Evolutionary conservation across 2,113 vertebrate genomes (phyloP), one percentile per base, ranked within the genome.

Genomic region (Tetrax tetrax): DNA sequence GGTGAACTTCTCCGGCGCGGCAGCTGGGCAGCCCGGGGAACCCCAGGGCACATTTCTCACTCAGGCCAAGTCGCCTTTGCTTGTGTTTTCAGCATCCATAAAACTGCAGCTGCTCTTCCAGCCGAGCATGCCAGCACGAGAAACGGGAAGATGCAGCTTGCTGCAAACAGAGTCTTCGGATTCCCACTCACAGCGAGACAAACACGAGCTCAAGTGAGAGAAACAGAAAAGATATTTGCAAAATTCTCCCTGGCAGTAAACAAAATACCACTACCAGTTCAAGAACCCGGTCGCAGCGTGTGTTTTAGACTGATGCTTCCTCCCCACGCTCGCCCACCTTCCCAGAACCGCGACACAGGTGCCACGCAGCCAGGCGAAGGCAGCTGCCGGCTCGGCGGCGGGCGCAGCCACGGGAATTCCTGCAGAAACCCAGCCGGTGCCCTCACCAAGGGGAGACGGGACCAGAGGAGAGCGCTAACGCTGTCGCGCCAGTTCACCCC

Each of bases 331-430:
- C 59, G 43, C 45, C 43, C 54, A 12, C 74, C 3, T 23, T 2
- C 56, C 56, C 14, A 2, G 51, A 48, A 14, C 24, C 2, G 8
- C 14, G 53, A 54, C 21, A 23, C 12, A 12, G 35, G 71, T 7
- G 81, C 1, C 2, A 27, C 4, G 3, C 21, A 17, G 72, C n/a
- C 61, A 0, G 1, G 3, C 31, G 9, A 41, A 37, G 1, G 6
- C 13, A 0, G 35, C 7, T 2, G 14, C 43, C 45, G 35, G n/a
- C 76, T 14, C 6, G 7, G 27, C 3, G 15, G 60, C 0, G 18
- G 14, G 0, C 23, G 31, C 31, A 21, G 29, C 60, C 51, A 17
- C 50, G 23, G 20, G 38, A 33, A 56, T 3, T 25, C 24, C 38
- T 7, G 45, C 3, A 1, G 72, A 65, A n/a, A 59, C 24, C 20